Evolutionary conservation across 1,140 invertebrate genomes (phyloP), one percentile per base, ranked within the genome.

Genomic region (Marisa cornuarietis): DNA sequence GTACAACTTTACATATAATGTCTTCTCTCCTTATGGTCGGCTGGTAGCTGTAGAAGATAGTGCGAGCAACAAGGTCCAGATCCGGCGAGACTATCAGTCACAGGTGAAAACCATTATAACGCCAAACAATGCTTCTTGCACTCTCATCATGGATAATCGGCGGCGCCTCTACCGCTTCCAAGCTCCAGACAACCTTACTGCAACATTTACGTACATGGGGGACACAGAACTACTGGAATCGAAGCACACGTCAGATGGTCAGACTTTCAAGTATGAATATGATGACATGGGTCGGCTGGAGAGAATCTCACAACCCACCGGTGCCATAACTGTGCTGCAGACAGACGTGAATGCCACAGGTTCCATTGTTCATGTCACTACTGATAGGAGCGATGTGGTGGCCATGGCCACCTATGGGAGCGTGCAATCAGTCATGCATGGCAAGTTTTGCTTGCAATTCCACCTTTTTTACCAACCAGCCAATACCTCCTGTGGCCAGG

Each of bases 1-100:
- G 78, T 99, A 98, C 88, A 93, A 95, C 4, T 99, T 99, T 87
- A 95, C 96, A 0, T 99, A 99, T 90, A 98, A 97, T 84, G 96
- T 98, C 0, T 98, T 98, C 87, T 98, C 97, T 0, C 98, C 96
- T 83, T 98, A 97, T 87, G 97, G 97, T 0, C 98, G 98, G 90
- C 91, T 99, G 6, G 96, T 95, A 83, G 96, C 95, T 0, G 96
- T 99, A 0, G 96, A 96, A 0, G 97, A 99, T 88, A 95, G 96
- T 0, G 95, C 96, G n/a, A 96, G 96, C 8, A 98, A 98, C 78
- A 85, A 81, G 91, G 94, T 98, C 94, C 96, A 92, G 54, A 92
- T 99, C 42, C 91, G 97, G 16, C 92, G 97, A 24, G 96, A 98
- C 87, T 88, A 87, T 79, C 85, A 87, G 66, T 80, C 82, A 22